Conservation (phyloP, 1,140 invertebrate species). For the Brachionus asplanchnoidis region DNA sequence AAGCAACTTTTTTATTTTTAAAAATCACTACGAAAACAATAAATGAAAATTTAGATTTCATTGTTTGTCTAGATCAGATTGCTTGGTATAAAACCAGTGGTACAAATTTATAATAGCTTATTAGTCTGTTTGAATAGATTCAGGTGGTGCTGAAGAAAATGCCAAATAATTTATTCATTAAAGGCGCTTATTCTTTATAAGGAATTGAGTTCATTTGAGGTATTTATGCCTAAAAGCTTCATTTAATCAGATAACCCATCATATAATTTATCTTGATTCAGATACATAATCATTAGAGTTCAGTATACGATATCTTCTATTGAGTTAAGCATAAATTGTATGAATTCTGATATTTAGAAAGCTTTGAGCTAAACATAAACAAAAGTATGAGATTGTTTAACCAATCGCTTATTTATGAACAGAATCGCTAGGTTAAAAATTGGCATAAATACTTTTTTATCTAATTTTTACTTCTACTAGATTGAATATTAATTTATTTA, state of each 20-base stretch:
- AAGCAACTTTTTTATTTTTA: background rate
- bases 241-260: background rate
- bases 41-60: background rate
- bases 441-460: background rate
- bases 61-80: background rate
- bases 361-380: background rate
- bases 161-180: background rate
- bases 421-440: background rate
- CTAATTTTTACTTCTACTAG: background rate
- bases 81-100: background rate
- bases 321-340: background rate
- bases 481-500: background rate
- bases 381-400: background rate
- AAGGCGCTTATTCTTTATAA: slow-evolving; percentile 7
- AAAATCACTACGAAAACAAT: background rate
- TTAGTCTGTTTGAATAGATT: background rate
- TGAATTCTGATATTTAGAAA: background rate
- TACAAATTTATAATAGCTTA: background rate
- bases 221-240: background rate
- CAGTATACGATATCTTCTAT: background rate
- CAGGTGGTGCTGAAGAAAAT: background rate
- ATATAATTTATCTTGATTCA: background rate
- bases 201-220: background rate
- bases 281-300: background rate
- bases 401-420: background rate